Base-by-base conservation (phyloP, 2,888 invertebrate species). In the Desoria tigrina region DNA sequence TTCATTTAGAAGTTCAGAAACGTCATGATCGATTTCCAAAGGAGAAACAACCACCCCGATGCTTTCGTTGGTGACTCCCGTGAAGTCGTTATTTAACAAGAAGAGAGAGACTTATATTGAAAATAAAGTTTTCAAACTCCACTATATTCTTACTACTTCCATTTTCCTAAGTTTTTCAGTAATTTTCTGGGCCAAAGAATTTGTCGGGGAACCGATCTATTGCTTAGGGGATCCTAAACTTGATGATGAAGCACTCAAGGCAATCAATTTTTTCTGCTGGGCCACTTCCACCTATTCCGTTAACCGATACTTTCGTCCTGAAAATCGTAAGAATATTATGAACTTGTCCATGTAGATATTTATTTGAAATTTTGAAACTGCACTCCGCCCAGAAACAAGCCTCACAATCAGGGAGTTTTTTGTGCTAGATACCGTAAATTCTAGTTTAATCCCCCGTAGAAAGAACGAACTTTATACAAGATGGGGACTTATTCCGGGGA, bases 241-340 rank as follows among this genome's bases (percentile, higher is more conserved):
- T 6, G 28, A 18, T 4, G 63, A 66, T 23, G 64, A 66, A 45
- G 65, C 63, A 28, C n/a, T 23, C 11, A 6, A 23, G 26, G 56
- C 28, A 51, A 45, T 66, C 0, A 63, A 69, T 23, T 39, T 56
- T 1, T 69, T 21, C 28, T 69, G 69, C 28, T 66, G 63, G 66
- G 54, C 53, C 32, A 49, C 57, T 7, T 59, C 63, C 27, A 69
- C 69, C 3, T 69, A 69, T 18, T 69, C 69, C 7, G 60, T 69
- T 27, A 28, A 23, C 14, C 37, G 56, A n/a, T 60, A 65, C 11
- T 68, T 68, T 27, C 26, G 21, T 11, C 54, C 54, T n/a, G 32
- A 26, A 28, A 18, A 45, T 16, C 28, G 54, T 54, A 54, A 54
- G 4, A 3, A 28, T 6, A 32, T 7, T 32, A 32, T 32, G 32